A percentile compares a stretch with the other conserved stretches of the same genome.
phyloP scores from a whole-genome alignment of 2,797 vertebrate genomes.

The Siniperca undulata region DNA sequence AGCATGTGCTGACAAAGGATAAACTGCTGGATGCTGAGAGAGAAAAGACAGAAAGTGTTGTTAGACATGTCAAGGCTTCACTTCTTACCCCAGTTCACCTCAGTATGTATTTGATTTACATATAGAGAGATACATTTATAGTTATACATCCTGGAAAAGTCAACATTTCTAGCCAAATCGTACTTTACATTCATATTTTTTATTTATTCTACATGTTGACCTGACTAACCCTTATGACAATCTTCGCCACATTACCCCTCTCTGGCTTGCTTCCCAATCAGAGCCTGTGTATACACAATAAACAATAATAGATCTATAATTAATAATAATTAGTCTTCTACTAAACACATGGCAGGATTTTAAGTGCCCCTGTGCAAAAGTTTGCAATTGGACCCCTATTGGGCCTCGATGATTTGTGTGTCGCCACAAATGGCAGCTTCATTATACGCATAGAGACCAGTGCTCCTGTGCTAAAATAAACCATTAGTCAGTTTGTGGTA shows the following conservation, averaged over 20 bases:
- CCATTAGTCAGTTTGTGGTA: too few species aligned
- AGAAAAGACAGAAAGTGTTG: not conserved
- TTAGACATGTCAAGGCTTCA: constrained; percentile 15
- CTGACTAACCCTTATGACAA: not conserved
- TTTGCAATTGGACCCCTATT: too few species aligned
- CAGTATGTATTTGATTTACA: constrained; percentile 13
- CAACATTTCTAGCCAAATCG: not conserved
- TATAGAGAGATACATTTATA: not conserved
- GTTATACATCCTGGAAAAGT: not conserved
- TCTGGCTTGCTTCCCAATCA: not conserved
- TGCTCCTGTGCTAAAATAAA: too few species aligned
- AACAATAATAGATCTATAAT: not conserved
- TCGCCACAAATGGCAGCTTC: too few species aligned
- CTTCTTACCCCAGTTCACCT: not conserved
- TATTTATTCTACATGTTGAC: not conserved
- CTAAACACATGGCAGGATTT: not conserved
- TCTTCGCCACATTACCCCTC: not conserved
- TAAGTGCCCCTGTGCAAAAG: too few species aligned
- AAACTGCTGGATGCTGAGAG: not conserved
- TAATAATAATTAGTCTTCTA: not conserved
- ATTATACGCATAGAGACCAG: too few species aligned
- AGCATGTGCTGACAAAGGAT: constrained; percentile 26
- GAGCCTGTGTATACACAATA: too few species aligned
- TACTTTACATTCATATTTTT: not conserved
- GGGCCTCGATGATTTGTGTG: too few species aligned